Conservation (phyloP, 2,797 vertebrate genomes). For the Channa striata region DNA sequence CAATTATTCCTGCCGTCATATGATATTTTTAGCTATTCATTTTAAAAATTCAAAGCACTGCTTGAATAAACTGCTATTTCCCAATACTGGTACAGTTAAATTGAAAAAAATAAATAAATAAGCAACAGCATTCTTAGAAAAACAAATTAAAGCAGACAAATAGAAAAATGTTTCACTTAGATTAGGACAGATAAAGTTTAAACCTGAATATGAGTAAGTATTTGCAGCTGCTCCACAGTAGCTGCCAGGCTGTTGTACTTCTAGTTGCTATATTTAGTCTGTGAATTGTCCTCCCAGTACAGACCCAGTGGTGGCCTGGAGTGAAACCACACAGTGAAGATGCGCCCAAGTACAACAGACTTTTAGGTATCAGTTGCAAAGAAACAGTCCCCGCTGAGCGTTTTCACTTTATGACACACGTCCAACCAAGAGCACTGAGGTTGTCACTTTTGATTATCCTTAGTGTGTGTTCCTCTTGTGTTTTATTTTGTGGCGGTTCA, state of each 20-base stretch:
- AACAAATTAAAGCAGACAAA: not conserved
- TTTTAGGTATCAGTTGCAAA: constrained; percentile 51
- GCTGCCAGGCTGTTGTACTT: constrained; percentile 36
- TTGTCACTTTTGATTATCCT: constrained; percentile 69
- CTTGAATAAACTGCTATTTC: no score
- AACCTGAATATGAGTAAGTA: constrained; percentile 10
- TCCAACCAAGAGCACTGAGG: constrained; percentile 41
- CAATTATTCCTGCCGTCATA: no score
- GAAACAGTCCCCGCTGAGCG: constrained; percentile 38
- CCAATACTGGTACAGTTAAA: no score
- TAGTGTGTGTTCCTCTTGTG: constrained; percentile 37
- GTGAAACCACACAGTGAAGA: constrained; percentile 54
- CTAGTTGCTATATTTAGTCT: constrained; percentile 48
- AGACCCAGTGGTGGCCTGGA: constrained; percentile 11
- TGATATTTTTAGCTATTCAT: no score
- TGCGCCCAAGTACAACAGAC: constrained; percentile 38
- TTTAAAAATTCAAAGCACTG: no score
- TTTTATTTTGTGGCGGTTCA: constrained; percentile 45
- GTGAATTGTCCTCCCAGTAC: constrained; percentile 34
- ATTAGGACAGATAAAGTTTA: not conserved
- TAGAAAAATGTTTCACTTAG: not conserved
- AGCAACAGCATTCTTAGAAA: not conserved
- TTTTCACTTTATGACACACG: constrained; percentile 40
- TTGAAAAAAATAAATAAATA: no score
- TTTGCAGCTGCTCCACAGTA: constrained; percentile 27